Percentiles rank a stretch among this genome's conserved stretches.
Conservation (phyloP, 2,113 vertebrate genomes). For the Myiozetetes cayanensis region DNA sequence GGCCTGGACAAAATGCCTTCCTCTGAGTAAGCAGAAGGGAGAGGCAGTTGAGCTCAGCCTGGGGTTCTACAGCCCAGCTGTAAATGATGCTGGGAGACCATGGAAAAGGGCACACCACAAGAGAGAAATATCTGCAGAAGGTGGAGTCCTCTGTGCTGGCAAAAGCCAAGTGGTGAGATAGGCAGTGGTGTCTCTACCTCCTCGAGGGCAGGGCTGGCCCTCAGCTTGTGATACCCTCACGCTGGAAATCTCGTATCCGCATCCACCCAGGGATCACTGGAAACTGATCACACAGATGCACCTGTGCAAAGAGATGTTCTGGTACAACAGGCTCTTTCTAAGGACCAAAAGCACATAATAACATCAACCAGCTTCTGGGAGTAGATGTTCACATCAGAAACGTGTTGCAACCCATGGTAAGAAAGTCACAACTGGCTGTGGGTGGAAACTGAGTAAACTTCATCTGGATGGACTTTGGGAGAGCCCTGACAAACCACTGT, state of each 20-base stretch:
- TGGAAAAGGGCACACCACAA: fast-evolving
- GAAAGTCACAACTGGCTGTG: background rate
- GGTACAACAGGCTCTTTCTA: background rate
- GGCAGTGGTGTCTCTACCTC: background rate
- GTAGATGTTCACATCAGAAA: background rate
- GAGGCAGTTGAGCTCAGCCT: background rate
- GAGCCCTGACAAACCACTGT: background rate
- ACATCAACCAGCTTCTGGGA: background rate
- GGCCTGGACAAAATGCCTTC: background rate
- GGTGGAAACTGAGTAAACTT: background rate
- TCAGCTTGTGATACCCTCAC: no score
- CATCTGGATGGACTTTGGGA: background rate
- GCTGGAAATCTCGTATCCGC: background rate
- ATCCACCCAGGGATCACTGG: background rate
- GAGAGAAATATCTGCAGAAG: background rate
- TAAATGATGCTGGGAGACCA: background rate
- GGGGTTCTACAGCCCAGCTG: background rate
- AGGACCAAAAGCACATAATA: background rate
- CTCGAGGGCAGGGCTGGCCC: background rate
- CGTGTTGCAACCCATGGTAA: background rate
- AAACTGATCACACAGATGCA: fast-evolving
- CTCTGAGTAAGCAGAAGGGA: background rate
- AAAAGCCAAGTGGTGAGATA: background rate
- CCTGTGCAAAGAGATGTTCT: background rate
- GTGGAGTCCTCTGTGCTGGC: background rate